Percentiles rank a stretch among this genome's conserved stretches.
Conservation (phyloP, 2,888 invertebrate genomes). For the Willowsia nigromaculata region DNA sequence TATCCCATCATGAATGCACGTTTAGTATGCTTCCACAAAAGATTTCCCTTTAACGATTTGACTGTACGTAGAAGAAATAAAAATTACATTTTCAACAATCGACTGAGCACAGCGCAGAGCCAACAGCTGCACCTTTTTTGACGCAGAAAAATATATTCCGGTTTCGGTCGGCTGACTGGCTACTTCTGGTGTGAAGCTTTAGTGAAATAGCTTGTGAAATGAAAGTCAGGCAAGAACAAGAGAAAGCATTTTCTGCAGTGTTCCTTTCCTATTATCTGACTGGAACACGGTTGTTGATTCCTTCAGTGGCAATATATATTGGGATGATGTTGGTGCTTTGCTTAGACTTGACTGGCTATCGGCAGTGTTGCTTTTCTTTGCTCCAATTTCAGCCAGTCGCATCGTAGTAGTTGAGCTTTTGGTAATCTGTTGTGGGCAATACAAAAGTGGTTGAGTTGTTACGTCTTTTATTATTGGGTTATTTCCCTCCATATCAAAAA, state of each 20-base stretch:
- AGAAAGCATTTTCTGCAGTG: slow-evolving; percentile 1
- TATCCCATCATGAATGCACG: no score
- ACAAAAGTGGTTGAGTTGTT: neutral
- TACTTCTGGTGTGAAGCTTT: neutral
- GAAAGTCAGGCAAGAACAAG: neutral
- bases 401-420: neutral
- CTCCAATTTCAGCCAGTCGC: neutral
- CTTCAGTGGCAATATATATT: neutral
- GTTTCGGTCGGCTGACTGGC: neutral
- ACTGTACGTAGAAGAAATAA: neutral
- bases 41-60: neutral
- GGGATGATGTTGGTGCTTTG: neutral
- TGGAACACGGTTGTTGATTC: slow-evolving; percentile 15
- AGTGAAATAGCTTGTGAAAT: slow-evolving; percentile 15
- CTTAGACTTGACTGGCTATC: neutral
- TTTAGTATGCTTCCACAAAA: neutral
- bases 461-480: slow-evolving; percentile 20
- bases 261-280: neutral
- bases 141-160: neutral
- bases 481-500: slow-evolving; percentile 4
- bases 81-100: neutral
- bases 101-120: neutral
- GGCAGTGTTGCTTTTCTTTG: neutral
- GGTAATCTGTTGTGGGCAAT: slow-evolving; percentile 21
- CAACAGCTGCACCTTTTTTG: neutral